Evolutionary conservation across 2,797 vertebrate species (phyloP).

Genomic region (Avahi laniger): DNA sequence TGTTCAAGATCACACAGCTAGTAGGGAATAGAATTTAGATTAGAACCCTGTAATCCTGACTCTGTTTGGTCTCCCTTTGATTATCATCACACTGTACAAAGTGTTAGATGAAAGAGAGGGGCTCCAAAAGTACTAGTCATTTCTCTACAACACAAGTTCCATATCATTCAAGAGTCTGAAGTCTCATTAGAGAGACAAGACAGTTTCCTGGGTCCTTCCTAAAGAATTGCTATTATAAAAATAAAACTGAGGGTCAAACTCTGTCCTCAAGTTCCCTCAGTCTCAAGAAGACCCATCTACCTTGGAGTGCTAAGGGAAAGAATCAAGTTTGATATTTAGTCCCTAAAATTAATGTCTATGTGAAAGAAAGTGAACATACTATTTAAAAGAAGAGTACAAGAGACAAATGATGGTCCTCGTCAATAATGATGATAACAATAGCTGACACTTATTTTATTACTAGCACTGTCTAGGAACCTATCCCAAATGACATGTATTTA

Average conservation of each 20-base stretch:
- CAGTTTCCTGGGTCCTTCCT: not conserved
- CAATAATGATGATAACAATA: not conserved
- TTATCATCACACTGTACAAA: not conserved
- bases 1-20: not conserved
- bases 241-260: not conserved
- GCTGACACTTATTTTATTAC: not conserved
- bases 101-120: not conserved
- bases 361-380: not conserved
- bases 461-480: not conserved
- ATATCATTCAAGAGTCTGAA: not conserved
- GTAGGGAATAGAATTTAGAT: not conserved
- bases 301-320: not conserved
- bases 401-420: not conserved
- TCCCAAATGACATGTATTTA: not conserved
- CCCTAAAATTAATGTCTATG: not conserved
- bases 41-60: not conserved
- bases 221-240: slow-evolving; percentile 12
- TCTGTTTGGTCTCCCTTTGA: not conserved
- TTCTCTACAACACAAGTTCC: not conserved
- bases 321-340: not conserved
- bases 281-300: not conserved
- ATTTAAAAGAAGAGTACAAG: not conserved
- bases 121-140: not conserved
- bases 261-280: not conserved
- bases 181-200: not conserved